Percentiles rank a stretch among this genome's conserved stretches.
Evolutionary conservation across 2,888 invertebrate species (phyloP).

Genomic region (Drosophila histrio): DNA sequence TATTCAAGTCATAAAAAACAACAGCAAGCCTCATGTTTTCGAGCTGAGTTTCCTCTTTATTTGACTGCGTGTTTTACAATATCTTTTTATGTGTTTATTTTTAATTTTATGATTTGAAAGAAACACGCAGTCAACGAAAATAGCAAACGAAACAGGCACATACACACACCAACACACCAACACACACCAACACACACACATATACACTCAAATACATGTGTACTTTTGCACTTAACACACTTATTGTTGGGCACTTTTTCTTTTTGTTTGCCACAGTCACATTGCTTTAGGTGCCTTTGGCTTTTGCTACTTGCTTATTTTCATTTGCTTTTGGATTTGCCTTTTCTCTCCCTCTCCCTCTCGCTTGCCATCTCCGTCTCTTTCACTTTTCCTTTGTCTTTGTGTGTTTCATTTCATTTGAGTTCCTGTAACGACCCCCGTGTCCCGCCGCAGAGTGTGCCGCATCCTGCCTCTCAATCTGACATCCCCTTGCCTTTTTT

Average conservation of each 20-base stretch:
- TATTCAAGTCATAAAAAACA: conserved; percentile 39
- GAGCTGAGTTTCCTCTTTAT: conserved; percentile 31
- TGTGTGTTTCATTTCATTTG: conserved; percentile 57
- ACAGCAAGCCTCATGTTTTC: conserved; percentile 1
- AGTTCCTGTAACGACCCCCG: conserved; percentile 22
- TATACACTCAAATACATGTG: conserved; percentile 46
- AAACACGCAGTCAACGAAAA: conserved; percentile 57
- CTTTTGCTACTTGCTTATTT: conserved; percentile 56
- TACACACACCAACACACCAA: conserved; percentile 1
- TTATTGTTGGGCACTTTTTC: conserved; percentile 62
- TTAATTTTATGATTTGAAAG: conserved; percentile 71
- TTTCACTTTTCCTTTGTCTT: conserved; percentile 20
- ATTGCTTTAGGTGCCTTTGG: conserved; percentile 44
- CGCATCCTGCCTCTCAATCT: conserved; percentile 31
- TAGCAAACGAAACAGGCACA: conserved; percentile 30
- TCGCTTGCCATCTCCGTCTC: conserved; percentile 9
- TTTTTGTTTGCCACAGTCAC: conserved; percentile 27
- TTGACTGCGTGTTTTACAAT: conserved; percentile 59
- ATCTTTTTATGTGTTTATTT: conserved; percentile 72
- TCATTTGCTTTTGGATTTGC: conserved; percentile 53
- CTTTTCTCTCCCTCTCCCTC: conserved; percentile 16
- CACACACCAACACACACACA: conserved; percentile 5
- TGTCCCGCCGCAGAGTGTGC: conserved; percentile 28
- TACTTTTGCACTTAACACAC: conserved; percentile 73
- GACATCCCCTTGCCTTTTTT: conserved; percentile 15